Evolutionary conservation across 1,140 invertebrate genomes (phyloP), one percentile per base, ranked within the genome.

Genomic region (Physella acuta): DNA sequence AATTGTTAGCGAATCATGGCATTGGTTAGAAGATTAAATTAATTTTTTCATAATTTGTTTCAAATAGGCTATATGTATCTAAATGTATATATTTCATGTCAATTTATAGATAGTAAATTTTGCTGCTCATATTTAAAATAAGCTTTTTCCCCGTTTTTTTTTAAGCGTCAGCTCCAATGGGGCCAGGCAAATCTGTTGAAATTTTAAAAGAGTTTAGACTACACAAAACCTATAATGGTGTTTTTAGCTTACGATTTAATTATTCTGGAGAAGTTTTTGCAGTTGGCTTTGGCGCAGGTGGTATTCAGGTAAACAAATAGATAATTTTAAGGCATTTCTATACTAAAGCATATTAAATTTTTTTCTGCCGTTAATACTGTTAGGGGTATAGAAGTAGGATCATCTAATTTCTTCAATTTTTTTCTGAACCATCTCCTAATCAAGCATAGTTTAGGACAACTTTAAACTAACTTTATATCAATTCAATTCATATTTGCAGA

Each of bases 231-330:
- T 39, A n/a, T 33, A 60, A 51, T 30, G 66, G 66, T 20, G 56
- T 60, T 0, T 68, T 68, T 28, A 68, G 66, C 60, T 2, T 60
- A 17, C 55, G 60, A 51, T 60, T 68, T 26, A 68, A 68, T 30
- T 60, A 49, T 34, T 24, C 53, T 20, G 66, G 66, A 16, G 49
- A 53, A n/a, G 1, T 68, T 0, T n/a, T 68, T n/a, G 56, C 56
- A 28, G 66, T 68, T n/a, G 66, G 55, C 34, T 68, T 59, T 44
- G 66, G 66, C 14, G 17, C 55, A 36, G 66, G 66, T 26, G 66
- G 66, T n/a, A 60, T 68, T 49, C 66, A 68, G 56, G 66, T 68
- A n/a, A 49, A n/a, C n/a, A n/a, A n/a, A n/a, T n/a, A n/a, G n/a
- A n/a, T n/a, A n/a, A n/a, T n/a, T n/a, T n/a, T n/a, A n/a, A n/a